These are phyloP conservation scores for Rallus limicola DNA, from an alignment of 2,113 vertebrate genomes.

Conservation along the genomic window DNA sequence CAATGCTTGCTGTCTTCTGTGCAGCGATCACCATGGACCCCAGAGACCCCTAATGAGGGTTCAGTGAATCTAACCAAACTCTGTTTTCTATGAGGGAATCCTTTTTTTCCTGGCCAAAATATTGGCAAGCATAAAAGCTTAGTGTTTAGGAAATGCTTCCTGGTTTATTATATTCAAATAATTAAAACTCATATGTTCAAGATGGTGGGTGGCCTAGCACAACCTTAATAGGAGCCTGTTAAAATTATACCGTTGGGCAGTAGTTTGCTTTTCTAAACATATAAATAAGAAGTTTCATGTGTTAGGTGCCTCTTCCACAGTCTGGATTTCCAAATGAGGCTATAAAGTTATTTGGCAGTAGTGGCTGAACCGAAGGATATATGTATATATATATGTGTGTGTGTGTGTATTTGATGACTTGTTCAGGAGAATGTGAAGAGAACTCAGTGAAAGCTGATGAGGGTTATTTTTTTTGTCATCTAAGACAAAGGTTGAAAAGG, in stretches of 20 bases:
- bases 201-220: background rate
- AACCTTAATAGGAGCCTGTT: background rate
- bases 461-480: background rate
- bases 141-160: background rate
- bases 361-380: background rate
- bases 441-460: background rate
- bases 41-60: background rate
- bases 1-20: background rate
- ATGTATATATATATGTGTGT: background rate
- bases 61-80: background rate
- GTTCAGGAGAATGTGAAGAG: background rate
- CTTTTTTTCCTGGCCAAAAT: background rate
- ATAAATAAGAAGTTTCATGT: background rate
- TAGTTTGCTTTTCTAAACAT: slow-evolving; percentile 11
- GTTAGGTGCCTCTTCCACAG: background rate
- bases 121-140: background rate
- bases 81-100: background rate
- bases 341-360: background rate
- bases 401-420: background rate
- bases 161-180: background rate
- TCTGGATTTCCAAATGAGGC: background rate
- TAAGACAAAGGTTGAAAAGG: background rate
- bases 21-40: background rate
- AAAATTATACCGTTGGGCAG: background rate
- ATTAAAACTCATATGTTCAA: background rate